phyloP scores from a whole-genome alignment of 2,797 vertebrate species.

The Salmo trutta region DNA sequence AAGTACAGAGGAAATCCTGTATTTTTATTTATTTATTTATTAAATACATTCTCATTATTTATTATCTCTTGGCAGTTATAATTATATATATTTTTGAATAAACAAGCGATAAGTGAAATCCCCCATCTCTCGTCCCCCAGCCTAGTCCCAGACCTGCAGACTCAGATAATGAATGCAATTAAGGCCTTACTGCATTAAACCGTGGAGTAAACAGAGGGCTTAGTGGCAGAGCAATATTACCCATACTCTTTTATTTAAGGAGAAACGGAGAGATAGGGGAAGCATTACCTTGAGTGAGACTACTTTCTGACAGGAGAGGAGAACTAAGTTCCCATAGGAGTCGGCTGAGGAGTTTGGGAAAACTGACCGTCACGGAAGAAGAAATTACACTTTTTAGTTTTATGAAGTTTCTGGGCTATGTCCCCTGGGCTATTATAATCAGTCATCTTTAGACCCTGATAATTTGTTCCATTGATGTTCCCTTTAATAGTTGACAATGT shows the following conservation, averaged over 20 bases:
- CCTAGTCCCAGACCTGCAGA: constrained; percentile 72
- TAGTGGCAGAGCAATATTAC: constrained; percentile 61
- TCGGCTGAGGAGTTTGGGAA: constrained; percentile 7
- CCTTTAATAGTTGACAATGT: neutral
- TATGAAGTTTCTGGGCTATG: neutral
- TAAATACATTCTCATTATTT: constrained; percentile 74
- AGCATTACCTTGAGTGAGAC: constrained; percentile 34
- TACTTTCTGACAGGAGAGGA: constrained; percentile 39
- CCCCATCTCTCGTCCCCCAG: constrained; percentile 65
- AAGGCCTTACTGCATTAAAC: constrained; percentile 72
- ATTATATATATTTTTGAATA: constrained; percentile 76
- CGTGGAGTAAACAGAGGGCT: constrained; percentile 71
- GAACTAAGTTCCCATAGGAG: constrained; percentile 27
- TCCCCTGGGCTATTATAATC: neutral
- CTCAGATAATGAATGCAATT: constrained; percentile 83
- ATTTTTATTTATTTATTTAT: constrained; percentile 66
- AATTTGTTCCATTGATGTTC: neutral
- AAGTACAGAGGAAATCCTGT: constrained; percentile 67
- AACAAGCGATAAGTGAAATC: constrained; percentile 79
- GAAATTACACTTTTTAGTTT: neutral
- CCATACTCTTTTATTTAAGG: constrained; percentile 52
- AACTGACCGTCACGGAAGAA: neutral
- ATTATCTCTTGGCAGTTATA: constrained; percentile 73
- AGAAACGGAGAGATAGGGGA: constrained; percentile 36
- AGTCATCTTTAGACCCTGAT: neutral